These are phyloP conservation scores for Anagrus nilaparvatae DNA, from an alignment of 1,140 invertebrate species.

Conservation along the genomic window DNA sequence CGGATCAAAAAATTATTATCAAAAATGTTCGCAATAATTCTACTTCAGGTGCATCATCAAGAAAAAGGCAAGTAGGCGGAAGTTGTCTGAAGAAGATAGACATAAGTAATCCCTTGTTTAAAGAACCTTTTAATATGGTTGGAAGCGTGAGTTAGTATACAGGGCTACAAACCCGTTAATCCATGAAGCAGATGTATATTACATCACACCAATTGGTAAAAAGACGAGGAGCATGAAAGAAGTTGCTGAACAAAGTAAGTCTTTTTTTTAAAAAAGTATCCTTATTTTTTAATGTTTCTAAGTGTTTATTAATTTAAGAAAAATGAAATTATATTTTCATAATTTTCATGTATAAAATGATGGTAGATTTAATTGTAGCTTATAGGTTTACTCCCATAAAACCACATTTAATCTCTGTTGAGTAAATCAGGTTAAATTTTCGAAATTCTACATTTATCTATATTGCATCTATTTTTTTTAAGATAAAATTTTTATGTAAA, in stretches of 20 bases:
- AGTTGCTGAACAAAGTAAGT: constrained; percentile 44
- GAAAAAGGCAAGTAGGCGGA: constrained; percentile 11
- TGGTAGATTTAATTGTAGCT: not conserved
- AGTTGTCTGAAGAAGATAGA: constrained; percentile 29
- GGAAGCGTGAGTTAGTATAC: constrained; percentile 64
- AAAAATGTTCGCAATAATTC: constrained; percentile 7
- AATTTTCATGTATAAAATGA: not conserved
- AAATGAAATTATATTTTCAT: too few species aligned
- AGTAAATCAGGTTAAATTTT: not conserved
- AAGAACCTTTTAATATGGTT: constrained; percentile 59
- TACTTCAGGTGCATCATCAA: constrained; percentile 18
- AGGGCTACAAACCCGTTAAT: constrained; percentile 44
- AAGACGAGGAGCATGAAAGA: constrained; percentile 60
- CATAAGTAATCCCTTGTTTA: constrained; percentile 40
- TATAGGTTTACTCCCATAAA: not conserved
- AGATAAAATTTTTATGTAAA: too few species aligned
- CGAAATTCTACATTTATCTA: not conserved
- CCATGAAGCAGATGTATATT: constrained; percentile 61
- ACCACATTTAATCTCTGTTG: not conserved
- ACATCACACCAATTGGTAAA: constrained; percentile 63
- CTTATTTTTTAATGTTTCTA: not conserved
- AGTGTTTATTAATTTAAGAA: too few species aligned
- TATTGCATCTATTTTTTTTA: not conserved
- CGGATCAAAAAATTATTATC: constrained; percentile 8
- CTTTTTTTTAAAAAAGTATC: not conserved